Evolutionary conservation across 2,113 vertebrate species (phyloP), one percentile per base, ranked within the genome.

Genomic region (Struthidea cinerea): DNA sequence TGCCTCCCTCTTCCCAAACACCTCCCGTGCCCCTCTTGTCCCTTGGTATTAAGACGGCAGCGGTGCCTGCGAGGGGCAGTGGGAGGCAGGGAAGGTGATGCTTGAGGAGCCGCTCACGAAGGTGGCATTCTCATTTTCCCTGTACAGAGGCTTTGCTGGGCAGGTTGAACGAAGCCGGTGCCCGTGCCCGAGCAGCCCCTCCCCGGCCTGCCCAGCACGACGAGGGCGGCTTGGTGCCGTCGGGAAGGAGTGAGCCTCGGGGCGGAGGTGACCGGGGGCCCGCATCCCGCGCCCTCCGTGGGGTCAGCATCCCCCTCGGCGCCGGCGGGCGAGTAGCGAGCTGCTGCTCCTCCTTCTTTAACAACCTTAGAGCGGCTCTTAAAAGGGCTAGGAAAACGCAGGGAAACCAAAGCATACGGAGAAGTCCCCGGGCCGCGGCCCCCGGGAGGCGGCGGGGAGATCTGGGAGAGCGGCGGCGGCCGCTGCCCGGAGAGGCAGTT

Each of bases 11-110:
- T 46, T 42, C 28, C 55, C 60, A 20, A 2, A n/a, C 4, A 20
- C 1, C 7, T 7, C 3, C 15, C 4, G 4, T 17, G 46, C 7
- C 17, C 50, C 4, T 0, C 19, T 52, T 67, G 27, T 42, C 53
- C 24, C 22, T 50, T 5, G 70, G 21, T 39, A 5, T 4, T 4
- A 16, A 44, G 63, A 52, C 26, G 16, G n/a, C n/a, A 28, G 22
- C 18, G 27, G 32, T 10, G 22, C 56, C 11, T 20, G 28, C 26
- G 39, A n/a, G 14, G 32, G 24, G 27, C 26, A 17, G 8, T 2
- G 30, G 22, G 50, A 68, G 8, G 35, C 35, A 26, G 63, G 49
- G 37, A 56, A 60, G 41, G 26, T 21, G 63, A 47, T 42, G 27
- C 69, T 22, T 39, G 46, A 41, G 26, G 15, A 37, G 67, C 49